Conservation (phyloP, 2,113 vertebrate genomes). For the Crotalus tigris region DNA sequence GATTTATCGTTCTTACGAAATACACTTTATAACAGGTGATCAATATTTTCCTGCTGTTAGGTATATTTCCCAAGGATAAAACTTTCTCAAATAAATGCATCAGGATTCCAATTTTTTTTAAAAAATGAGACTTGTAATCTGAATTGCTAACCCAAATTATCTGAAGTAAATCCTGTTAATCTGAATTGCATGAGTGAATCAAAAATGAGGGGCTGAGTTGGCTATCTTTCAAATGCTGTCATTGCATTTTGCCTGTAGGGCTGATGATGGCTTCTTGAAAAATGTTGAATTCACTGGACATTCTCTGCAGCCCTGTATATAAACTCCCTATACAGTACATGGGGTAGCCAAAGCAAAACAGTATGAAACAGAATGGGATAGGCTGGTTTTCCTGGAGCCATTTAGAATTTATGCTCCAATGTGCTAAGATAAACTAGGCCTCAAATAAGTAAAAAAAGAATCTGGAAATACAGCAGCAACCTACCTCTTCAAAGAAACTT, state of each 20-base stretch:
- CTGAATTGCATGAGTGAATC: background rate
- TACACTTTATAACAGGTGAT: background rate
- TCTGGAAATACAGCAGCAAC: conserved; percentile 68
- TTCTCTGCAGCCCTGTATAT: conserved; percentile 44
- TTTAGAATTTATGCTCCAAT: conserved; percentile 67
- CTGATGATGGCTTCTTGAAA: background rate
- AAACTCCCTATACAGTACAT: conserved; percentile 53
- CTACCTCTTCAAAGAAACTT: conserved; percentile 69
- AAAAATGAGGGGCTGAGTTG: background rate
- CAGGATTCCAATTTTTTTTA: background rate
- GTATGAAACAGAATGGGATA: conserved; percentile 37
- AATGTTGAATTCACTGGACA: conserved; percentile 34
- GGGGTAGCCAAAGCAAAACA: conserved; percentile 39
- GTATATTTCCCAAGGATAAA: background rate
- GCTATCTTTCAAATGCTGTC: background rate
- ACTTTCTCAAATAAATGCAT: background rate
- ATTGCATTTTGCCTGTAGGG: background rate
- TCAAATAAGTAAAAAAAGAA: conserved; percentile 66
- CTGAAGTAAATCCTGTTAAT: background rate
- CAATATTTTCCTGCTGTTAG: background rate
- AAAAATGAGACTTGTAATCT: background rate
- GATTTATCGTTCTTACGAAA: background rate
- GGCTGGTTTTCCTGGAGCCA: conserved; percentile 38
- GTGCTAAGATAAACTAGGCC: conserved; percentile 61
- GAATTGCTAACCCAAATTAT: background rate